A percentile compares a stretch with the other conserved stretches of the same genome.
Evolutionary conservation across 2,888 invertebrate species (phyloP).

Genomic region (Quadroppia sp.): DNA sequence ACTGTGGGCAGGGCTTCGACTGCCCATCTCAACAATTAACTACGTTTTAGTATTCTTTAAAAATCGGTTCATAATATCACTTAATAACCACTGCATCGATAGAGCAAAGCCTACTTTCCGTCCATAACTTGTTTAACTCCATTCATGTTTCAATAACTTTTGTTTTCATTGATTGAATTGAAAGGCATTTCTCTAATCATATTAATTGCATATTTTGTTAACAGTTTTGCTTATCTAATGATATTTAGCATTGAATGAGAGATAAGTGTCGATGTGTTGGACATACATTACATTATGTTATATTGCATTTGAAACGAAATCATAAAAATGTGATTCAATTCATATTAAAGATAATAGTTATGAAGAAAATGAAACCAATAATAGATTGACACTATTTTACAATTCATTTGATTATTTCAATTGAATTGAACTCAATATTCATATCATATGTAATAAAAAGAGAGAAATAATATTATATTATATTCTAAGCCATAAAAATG

Average conservation of each 20-base stretch:
- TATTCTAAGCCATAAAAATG: background rate
- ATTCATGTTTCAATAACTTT: conserved; percentile 10
- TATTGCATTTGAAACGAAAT: background rate
- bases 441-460: background rate
- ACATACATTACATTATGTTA: background rate
- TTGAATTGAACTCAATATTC: background rate
- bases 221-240: background rate
- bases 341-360: too few species aligned
- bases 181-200: conserved; percentile 3
- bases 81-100: too few species aligned
- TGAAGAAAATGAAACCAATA: too few species aligned
- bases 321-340: background rate
- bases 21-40: too few species aligned
- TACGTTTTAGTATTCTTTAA: too few species aligned
- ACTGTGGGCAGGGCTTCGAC: too few species aligned
- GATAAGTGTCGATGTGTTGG: background rate
- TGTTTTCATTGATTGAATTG: background rate
- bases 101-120: too few species aligned
- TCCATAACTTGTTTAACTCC: too few species aligned
- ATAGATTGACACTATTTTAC: too few species aligned
- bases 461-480: background rate
- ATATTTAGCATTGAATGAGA: conserved; percentile 6
- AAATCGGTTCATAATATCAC: too few species aligned
- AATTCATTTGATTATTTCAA: background rate
- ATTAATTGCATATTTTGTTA: background rate